phyloP scores from a whole-genome alignment of 2,113 vertebrate species.

The Solea senegalensis region DNA sequence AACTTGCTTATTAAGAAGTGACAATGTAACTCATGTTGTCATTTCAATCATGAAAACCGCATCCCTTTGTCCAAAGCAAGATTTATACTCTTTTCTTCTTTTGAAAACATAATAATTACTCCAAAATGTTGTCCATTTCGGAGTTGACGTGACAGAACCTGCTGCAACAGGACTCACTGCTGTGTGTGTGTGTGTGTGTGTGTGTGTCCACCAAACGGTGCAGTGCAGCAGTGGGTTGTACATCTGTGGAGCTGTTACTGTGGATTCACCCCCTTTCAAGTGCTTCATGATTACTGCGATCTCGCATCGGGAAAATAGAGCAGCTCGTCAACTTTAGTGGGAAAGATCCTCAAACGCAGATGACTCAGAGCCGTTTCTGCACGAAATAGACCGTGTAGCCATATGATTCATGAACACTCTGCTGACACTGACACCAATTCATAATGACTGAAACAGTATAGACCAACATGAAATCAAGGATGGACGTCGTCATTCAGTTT shows the following conservation, averaged over 20 bases:
- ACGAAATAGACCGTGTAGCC: neutral
- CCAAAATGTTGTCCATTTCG: too few relatives aligned
- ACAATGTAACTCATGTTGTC: too few relatives aligned
- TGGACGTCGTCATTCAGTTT: slow-evolving; percentile 8
- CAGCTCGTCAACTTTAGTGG: neutral
- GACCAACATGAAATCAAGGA: neutral
- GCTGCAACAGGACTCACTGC: too few relatives aligned
- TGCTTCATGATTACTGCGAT: neutral
- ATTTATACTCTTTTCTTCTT: too few relatives aligned
- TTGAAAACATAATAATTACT: too few relatives aligned
- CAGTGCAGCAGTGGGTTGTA: neutral
- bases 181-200: neutral
- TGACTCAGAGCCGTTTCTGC: neutral
- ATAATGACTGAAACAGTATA: neutral
- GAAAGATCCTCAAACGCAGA: neutral
- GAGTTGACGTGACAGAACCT: neutral
- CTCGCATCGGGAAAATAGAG: neutral
- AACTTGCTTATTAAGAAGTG: too few relatives aligned
- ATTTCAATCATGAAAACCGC: too few relatives aligned
- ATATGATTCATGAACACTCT: neutral
- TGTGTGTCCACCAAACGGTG: neutral
- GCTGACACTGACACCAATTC: neutral
- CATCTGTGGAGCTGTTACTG: neutral
- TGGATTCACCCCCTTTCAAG: neutral
- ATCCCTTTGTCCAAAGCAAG: too few relatives aligned